phyloP scores from a whole-genome alignment of 2,888 invertebrate genomes.

The Lamellibrachia columna region DNA sequence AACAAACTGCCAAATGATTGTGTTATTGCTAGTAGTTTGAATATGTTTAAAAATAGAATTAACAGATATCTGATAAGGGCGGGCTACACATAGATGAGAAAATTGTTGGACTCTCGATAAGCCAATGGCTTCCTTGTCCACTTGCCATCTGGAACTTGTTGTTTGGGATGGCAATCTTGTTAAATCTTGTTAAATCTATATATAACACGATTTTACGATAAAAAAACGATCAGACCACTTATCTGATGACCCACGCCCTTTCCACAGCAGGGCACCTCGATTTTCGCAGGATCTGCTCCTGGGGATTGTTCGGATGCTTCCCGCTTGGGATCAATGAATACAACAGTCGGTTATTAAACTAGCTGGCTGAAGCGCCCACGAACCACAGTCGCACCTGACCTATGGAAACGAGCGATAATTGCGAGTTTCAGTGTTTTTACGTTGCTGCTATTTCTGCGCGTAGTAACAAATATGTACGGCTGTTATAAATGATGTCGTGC shows the following conservation, averaged over 20 bases:
- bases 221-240: background rate
- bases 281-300: background rate
- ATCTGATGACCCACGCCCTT: background rate
- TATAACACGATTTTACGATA: background rate
- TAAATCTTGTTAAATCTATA: too few relatives aligned
- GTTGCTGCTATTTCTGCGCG: background rate
- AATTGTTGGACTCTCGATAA: too few relatives aligned
- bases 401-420: background rate
- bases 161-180: too few relatives aligned
- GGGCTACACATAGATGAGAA: too few relatives aligned
- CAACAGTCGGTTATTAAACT: background rate
- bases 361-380: background rate
- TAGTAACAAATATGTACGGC: background rate
- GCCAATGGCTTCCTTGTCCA: too few relatives aligned
- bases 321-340: background rate
- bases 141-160: too few relatives aligned
- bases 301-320: background rate
- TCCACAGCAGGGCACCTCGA: background rate
- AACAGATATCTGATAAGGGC: too few relatives aligned
- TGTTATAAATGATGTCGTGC: background rate
- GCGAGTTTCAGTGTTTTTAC: background rate
- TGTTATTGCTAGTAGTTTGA: too few relatives aligned
- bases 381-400: background rate
- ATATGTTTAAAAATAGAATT: too few relatives aligned
- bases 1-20: too few relatives aligned